Conservation (phyloP, 1,140 invertebrate genomes). For the Apis cerana region DNA sequence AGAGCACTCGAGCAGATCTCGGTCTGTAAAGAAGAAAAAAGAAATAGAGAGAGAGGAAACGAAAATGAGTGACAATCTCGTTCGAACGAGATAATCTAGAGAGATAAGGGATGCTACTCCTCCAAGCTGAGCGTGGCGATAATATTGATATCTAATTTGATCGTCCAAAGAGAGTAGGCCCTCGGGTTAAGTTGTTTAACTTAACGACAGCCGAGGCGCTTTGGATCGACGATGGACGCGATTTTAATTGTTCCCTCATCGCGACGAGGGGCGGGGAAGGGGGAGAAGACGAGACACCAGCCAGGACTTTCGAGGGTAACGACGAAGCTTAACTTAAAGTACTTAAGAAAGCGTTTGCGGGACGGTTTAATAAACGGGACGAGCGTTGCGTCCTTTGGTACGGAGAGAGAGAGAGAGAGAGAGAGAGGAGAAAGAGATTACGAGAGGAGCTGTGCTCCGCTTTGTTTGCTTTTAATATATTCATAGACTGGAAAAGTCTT, state of each 20-base stretch:
- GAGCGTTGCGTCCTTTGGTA: slow-evolving; percentile 39
- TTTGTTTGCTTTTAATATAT: slow-evolving; percentile 78
- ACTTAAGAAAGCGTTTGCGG: slow-evolving; percentile 66
- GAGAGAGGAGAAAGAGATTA: slow-evolving; percentile 33
- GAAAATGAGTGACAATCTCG: no score
- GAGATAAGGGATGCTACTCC: neutral
- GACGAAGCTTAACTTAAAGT: slow-evolving; percentile 66
- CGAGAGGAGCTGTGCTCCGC: slow-evolving; percentile 33
- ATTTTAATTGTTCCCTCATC: slow-evolving; percentile 59
- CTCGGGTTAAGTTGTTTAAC: slow-evolving; percentile 4
- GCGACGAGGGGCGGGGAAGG: neutral
- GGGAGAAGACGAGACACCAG: slow-evolving; percentile 12
- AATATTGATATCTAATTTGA: slow-evolving; percentile 7
- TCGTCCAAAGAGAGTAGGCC: neutral
- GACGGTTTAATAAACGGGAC: slow-evolving; percentile 65
- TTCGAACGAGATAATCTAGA: no score
- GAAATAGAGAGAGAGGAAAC: neutral
- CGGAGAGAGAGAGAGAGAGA: neutral
- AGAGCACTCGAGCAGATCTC: slow-evolving; percentile 94
- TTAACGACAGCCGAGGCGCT: neutral
- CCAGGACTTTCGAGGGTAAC: slow-evolving; percentile 59
- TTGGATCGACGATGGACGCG: slow-evolving; percentile 25
- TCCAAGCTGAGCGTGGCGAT: neutral
- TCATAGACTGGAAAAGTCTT: slow-evolving; percentile 75
- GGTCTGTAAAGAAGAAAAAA: slow-evolving; percentile 82